Evolutionary conservation across 2,888 invertebrate species (phyloP).

Genomic region (Caenorhabditis macrosperma): DNA sequence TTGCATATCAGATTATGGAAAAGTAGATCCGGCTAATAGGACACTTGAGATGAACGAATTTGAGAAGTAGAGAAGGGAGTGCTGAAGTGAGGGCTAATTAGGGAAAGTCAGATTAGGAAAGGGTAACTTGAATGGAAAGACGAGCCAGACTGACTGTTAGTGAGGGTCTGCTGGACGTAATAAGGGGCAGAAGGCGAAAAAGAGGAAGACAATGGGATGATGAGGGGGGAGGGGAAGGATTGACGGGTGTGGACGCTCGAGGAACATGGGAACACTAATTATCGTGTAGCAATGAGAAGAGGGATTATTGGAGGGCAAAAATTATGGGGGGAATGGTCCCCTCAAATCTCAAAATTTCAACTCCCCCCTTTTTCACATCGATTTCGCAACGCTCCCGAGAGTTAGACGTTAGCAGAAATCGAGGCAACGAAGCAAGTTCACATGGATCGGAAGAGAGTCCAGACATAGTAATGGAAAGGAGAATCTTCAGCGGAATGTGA

Average conservation of each 20-base stretch:
- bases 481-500: constrained; percentile 36
- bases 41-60: background rate
- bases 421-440: constrained; percentile 9
- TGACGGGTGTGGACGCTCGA: constrained; percentile 32
- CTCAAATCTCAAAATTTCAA: background rate
- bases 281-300: constrained; percentile 12
- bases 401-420: constrained; percentile 28
- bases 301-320: background rate
- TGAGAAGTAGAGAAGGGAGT: too few relatives aligned
- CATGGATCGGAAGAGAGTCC: constrained; percentile 17
- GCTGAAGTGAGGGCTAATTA: background rate
- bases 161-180: background rate
- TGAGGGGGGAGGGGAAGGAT: constrained; percentile 14
- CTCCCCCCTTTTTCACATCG: constrained; percentile 12
- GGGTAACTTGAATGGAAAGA: background rate
- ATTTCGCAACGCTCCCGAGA: constrained; percentile 32
- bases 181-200: constrained; percentile 10
- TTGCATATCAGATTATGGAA: too few relatives aligned
- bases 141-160: too few relatives aligned
- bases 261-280: constrained; percentile 35
- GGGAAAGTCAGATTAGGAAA: background rate
- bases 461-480: constrained; percentile 27
- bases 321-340: background rate
- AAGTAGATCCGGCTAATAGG: background rate
- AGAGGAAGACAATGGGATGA: constrained; percentile 24